These are phyloP conservation scores for Diarsia brunnea DNA, from an alignment of 2,888 invertebrate genomes.

Conservation along the genomic window DNA sequence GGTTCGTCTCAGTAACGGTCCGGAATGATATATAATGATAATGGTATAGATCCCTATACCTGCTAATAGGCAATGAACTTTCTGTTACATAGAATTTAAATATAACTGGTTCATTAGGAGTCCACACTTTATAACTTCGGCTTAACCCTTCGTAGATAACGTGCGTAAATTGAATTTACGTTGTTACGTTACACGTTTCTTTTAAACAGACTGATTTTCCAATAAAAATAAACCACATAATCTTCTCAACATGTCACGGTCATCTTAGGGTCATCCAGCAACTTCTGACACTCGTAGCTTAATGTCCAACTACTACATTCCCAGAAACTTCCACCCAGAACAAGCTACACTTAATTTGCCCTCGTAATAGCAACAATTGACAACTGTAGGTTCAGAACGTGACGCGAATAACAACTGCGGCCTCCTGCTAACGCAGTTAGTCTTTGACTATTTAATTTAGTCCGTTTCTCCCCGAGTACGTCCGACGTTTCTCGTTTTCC, in stretches of 20 bases:
- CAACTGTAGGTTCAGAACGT: constrained; percentile 59
- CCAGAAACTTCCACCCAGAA: constrained; percentile 42
- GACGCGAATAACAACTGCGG: constrained; percentile 49
- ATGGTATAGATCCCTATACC: too few species aligned
- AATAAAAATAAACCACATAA: background rate
- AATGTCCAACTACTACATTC: constrained; percentile 17
- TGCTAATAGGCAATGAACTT: background rate
- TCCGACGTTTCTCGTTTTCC: constrained; percentile 67
- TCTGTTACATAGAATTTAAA: background rate
- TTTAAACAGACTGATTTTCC: background rate
- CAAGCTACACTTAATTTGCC: constrained; percentile 57
- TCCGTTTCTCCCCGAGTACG: constrained; percentile 39
- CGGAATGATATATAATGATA: too few species aligned
- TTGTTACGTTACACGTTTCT: background rate
- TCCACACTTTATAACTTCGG: background rate
- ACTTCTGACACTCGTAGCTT: constrained; percentile 17
- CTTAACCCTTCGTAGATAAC: background rate
- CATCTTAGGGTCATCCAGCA: background rate
- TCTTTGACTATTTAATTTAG: constrained; percentile 56
- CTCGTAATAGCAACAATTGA: constrained; percentile 63
- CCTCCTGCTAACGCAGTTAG: constrained; percentile 50
- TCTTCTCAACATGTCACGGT: background rate
- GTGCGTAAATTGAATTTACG: background rate
- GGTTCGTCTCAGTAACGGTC: background rate
- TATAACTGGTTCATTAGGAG: background rate